phyloP scores from a whole-genome alignment of 2,888 invertebrate species.

The Drosophila setosimentum region DNA sequence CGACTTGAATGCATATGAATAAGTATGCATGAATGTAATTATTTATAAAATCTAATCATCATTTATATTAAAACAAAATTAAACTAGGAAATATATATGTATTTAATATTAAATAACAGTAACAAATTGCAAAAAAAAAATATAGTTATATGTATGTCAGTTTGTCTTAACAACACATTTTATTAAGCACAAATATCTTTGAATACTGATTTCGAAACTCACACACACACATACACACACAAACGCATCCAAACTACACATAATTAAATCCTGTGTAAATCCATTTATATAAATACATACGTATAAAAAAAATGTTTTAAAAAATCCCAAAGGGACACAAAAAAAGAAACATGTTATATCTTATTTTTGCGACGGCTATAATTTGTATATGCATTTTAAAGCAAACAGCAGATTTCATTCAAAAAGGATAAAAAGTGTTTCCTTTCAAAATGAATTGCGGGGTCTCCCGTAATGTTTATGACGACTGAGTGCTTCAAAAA shows the following conservation, averaged over 20 bases:
- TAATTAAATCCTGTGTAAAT: constrained; percentile 61
- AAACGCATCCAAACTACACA: constrained; percentile 45
- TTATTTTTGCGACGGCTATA: not conserved
- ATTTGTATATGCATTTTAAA: not conserved
- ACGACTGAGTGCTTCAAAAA: not conserved
- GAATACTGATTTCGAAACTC: constrained; percentile 50
- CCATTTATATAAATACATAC: constrained; percentile 68
- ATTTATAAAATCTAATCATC: constrained; percentile 50
- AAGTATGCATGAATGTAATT: constrained; percentile 48
- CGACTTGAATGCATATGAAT: constrained; percentile 52
- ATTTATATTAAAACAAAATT: constrained; percentile 35
- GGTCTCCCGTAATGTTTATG: not conserved
- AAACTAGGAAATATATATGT: constrained; percentile 42
- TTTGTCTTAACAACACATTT: constrained; percentile 55
- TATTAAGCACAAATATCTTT: constrained; percentile 54
- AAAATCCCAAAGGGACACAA: constrained; percentile 82
- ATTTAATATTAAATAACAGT: constrained; percentile 39
- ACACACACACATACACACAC: not conserved
- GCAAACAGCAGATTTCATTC: not conserved
- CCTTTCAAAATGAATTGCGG: not conserved
- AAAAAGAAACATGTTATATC: constrained; percentile 46
- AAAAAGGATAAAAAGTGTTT: not conserved
- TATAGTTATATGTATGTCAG: constrained; percentile 48
- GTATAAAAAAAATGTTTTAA: constrained; percentile 65
- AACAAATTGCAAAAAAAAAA: constrained; percentile 42